Percentiles rank a stretch among this genome's conserved stretches.
Evolutionary conservation across 2,888 invertebrate genomes (phyloP).

Genomic region (Brenthis daphne): DNA sequence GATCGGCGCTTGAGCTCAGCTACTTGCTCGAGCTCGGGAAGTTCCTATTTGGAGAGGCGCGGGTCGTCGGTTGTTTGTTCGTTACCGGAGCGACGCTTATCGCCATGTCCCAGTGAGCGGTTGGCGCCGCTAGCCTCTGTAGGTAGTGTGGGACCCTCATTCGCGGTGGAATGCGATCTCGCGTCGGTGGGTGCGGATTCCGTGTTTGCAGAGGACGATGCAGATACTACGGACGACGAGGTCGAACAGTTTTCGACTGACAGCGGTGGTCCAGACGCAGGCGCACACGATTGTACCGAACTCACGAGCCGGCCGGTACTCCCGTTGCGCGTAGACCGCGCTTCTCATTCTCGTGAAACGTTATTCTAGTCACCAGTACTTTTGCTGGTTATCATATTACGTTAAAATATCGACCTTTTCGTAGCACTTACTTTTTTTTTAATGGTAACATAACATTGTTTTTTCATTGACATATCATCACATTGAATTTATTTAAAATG

Average conservation of each 20-base stretch:
- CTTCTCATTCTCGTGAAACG: slow-evolving; percentile 89
- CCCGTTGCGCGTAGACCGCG: slow-evolving; percentile 64
- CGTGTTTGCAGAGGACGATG: slow-evolving; percentile 88
- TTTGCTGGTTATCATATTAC: slow-evolving; percentile 61
- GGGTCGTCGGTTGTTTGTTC: slow-evolving; percentile 91
- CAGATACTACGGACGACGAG: slow-evolving; percentile 91
- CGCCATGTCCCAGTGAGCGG: slow-evolving; percentile 86
- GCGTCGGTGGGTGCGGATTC: slow-evolving; percentile 89
- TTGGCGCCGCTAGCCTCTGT: slow-evolving; percentile 91
- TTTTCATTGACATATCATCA: slow-evolving; percentile 67
- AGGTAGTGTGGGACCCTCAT: slow-evolving; percentile 88
- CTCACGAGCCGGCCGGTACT: slow-evolving; percentile 66
- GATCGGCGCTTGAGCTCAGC: slow-evolving; percentile 89
- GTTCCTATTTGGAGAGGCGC: slow-evolving; percentile 91
- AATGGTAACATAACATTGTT: slow-evolving; percentile 62
- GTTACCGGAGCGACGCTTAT: slow-evolving; percentile 89
- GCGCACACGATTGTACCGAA: slow-evolving; percentile 67
- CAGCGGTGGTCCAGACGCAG: slow-evolving; percentile 82
- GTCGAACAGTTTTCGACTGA: slow-evolving; percentile 92
- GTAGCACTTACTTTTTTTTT: slow-evolving; percentile 30
- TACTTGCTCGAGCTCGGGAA: slow-evolving; percentile 92
- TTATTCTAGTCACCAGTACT: slow-evolving; percentile 84
- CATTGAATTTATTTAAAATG: slow-evolving; percentile 38
- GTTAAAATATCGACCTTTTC: slow-evolving; percentile 67
- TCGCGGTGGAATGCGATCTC: slow-evolving; percentile 86